Percentiles rank a stretch among this genome's conserved stretches.
Conservation (phyloP, 2,888 invertebrate species). For the Eupithecia dodoneata region DNA sequence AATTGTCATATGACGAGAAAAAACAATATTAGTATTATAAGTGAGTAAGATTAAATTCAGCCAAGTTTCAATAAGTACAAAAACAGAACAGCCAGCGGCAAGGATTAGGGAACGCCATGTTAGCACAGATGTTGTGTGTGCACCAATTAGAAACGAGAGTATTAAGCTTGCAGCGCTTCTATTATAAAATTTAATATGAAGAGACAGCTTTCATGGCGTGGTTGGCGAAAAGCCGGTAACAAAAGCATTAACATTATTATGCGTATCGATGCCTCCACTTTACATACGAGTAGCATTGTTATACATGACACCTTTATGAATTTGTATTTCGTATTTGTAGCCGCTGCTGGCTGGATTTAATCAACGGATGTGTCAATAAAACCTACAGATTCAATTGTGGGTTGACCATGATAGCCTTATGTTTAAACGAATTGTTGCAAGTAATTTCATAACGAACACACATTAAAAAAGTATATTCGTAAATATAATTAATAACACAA, state of each 20-base stretch:
- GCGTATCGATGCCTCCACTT: too few species aligned
- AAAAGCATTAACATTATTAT: not conserved
- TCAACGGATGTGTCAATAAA: not conserved
- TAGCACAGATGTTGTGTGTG: not conserved
- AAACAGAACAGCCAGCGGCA: not conserved
- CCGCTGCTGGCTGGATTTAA: not conserved
- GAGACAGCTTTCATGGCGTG: not conserved
- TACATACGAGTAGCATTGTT: too few species aligned
- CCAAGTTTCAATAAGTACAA: not conserved
- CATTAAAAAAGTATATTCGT: too few species aligned
- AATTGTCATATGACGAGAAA: too few species aligned
- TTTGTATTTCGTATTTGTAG: too few species aligned
- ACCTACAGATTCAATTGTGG: not conserved
- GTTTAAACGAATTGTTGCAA: not conserved
- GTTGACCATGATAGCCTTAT: not conserved
- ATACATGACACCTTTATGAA: too few species aligned
- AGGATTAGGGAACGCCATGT: not conserved
- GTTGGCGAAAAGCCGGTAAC: not conserved
- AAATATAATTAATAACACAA: too few species aligned
- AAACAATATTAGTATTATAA: not conserved
- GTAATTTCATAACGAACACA: not conserved
- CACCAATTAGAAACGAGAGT: not conserved
- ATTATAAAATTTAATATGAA: not conserved
- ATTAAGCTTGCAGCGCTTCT: not conserved
- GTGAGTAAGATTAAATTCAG: not conserved